Conservation (phyloP, 2,113 vertebrate species). For the Elephas maximus region DNA sequence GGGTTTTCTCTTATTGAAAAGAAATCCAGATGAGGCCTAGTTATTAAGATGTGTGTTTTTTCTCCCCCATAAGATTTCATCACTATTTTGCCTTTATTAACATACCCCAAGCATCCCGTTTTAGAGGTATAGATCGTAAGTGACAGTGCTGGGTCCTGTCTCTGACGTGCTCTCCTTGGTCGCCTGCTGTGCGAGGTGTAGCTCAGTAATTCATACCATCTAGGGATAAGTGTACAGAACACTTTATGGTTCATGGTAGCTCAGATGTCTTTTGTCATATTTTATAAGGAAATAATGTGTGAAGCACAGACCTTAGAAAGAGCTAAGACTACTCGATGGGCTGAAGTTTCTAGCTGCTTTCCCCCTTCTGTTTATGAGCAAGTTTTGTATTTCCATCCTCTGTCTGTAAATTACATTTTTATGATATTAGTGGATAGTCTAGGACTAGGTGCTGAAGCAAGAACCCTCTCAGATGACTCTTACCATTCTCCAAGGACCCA, state of each 20-base stretch:
- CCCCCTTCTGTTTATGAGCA: not conserved
- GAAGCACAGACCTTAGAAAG: constrained; percentile 43
- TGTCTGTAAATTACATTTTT: constrained; percentile 62
- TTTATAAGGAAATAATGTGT: constrained; percentile 66
- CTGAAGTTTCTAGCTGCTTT: constrained; percentile 40
- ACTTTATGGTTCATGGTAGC: not conserved
- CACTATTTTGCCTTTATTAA: constrained; percentile 57
- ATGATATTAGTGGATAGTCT: constrained; percentile 42
- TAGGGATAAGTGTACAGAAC: not conserved
- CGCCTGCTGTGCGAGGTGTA: constrained; percentile 43
- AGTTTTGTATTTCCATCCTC: constrained; percentile 58
- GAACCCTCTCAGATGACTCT: constrained; percentile 23
- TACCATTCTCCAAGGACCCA: not conserved
- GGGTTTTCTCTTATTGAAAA: constrained; percentile 48
- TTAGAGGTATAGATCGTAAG: constrained; percentile 33
- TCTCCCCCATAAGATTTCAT: constrained; percentile 27
- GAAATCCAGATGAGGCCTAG: constrained; percentile 60
- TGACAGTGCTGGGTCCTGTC: constrained; percentile 8
- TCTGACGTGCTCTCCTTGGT: not conserved
- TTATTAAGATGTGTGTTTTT: constrained; percentile 24
- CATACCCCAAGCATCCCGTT: not conserved
- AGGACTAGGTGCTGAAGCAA: constrained; percentile 18
- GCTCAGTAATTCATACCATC: constrained; percentile 28
- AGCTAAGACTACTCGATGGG: not conserved
- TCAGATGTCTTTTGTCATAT: constrained; percentile 48